Base-by-base conservation (phyloP, 2,113 vertebrate species). In the Oncorhynchus nerka region DNA sequence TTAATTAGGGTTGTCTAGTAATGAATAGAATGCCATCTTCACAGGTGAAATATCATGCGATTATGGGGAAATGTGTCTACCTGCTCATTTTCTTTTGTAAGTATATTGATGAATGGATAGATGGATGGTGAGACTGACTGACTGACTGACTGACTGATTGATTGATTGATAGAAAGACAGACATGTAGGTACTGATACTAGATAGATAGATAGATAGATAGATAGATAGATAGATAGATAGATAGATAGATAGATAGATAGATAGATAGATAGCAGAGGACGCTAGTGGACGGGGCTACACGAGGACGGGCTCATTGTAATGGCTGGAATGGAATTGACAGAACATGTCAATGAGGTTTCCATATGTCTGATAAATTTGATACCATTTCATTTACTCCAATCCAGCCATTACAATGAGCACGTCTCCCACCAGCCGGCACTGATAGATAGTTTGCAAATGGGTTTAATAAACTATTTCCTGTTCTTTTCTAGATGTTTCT, bases 401-500 rank as follows among this genome's bases (percentile, higher is more conserved):
- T 45, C 39, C 39, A 45, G 39, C 39, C 9, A 45, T 45, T 45
- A 45, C 39, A 3, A 45, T 45, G 39, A 45, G 39, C 39, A 7
- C 8, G 8, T 39, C 39, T 45, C 39, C 39, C 39, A 45, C 39
- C 39, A 45, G 39, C 39, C 2, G 9, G 2, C 39, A 45, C 39
- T 45, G 39, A 45, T 45, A 39, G 7, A 51, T 49, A 49, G 22
- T 8, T 15, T 48, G 45, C 51, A 55, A 57, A 48, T 65, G 6
- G 15, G 9, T 48, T 65, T 1, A 12, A 45, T 32, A 30, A 51
- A 3, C 20, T 30, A 19, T 12, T 32, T 9, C 13, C 3, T 4
- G 3, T 77, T 71, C 24, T 9, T 62, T 11, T 70, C 59, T 22
- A 77, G 75, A 45, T 59, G 26, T 30, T 28, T 49, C 26, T 48